These are phyloP conservation scores for Rhizomys pruinosus DNA, from an alignment of 2,113 vertebrate genomes.

Conservation along the genomic window DNA sequence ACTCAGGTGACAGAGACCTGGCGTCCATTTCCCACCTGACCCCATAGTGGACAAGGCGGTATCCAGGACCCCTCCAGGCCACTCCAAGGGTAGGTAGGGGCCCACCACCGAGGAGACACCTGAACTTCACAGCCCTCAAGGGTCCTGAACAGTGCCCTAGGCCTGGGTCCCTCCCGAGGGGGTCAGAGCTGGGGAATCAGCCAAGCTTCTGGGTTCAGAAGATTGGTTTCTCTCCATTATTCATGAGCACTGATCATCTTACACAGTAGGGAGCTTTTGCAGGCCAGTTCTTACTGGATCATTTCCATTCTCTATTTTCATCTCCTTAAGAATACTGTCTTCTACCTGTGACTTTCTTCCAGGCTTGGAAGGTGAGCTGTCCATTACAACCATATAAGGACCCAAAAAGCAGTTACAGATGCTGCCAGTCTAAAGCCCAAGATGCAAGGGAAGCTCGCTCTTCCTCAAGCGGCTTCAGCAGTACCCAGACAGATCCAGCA, in stretches of 20 bases:
- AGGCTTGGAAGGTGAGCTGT: background rate
- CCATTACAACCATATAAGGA: too few relatives aligned
- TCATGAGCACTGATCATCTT: slow-evolving; percentile 94
- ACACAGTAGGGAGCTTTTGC: slow-evolving; percentile 88
- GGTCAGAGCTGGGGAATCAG: slow-evolving; percentile 86
- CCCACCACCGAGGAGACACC: background rate
- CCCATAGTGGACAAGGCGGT: background rate
- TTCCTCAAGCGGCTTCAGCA: background rate
- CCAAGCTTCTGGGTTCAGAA: slow-evolving; percentile 87
- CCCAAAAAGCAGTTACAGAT: background rate
- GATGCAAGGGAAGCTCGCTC: background rate
- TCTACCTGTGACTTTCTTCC: background rate
- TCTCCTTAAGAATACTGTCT: background rate
- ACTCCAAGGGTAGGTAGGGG: background rate
- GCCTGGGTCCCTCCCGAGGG: slow-evolving; percentile 84
- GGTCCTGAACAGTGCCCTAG: background rate
- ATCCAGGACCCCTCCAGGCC: background rate
- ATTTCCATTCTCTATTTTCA: slow-evolving; percentile 42
- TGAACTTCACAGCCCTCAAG: background rate
- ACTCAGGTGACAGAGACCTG: slow-evolving; percentile 73
- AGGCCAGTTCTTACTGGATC: slow-evolving; percentile 84
- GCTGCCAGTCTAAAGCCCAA: background rate
- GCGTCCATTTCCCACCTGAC: slow-evolving; percentile 17
- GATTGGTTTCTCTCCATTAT: slow-evolving; percentile 93
- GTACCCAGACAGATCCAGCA: background rate